Conservation (phyloP, 2,888 invertebrate genomes). For the Clepsis dumicolana region DNA sequence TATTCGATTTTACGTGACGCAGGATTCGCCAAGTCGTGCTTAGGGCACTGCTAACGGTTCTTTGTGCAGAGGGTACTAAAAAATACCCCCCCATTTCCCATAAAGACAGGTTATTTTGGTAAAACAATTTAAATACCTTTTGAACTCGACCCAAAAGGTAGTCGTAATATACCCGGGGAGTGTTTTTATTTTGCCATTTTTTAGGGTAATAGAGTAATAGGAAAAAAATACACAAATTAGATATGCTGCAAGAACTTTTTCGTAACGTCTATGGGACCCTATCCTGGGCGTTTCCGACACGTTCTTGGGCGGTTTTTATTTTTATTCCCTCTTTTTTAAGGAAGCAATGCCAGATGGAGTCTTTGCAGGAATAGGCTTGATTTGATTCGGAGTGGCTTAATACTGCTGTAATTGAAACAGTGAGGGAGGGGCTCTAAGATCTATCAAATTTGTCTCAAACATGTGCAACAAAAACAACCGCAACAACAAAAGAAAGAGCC, state of each 20-base stretch:
- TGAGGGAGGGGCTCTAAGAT: neutral
- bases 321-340: no score
- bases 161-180: neutral
- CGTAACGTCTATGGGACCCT: no score
- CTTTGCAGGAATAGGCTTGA: neutral
- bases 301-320: neutral
- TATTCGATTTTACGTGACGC: no score
- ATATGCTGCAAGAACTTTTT: no score
- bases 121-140: constrained; percentile 4
- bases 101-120: neutral
- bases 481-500: no score
- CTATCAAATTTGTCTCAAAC: neutral
- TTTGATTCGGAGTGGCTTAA: neutral
- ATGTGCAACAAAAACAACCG: neutral
- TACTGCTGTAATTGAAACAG: constrained; percentile 7
- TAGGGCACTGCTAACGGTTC: neutral
- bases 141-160: neutral
- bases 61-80: neutral
- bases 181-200: neutral
- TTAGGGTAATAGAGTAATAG: no score
- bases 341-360: neutral
- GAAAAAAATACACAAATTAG: no score
- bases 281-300: neutral
- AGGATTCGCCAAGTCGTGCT: no score
- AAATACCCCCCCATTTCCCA: neutral